Conservation (phyloP, 2,113 vertebrate species). For the Phrynosoma platyrhinos region DNA sequence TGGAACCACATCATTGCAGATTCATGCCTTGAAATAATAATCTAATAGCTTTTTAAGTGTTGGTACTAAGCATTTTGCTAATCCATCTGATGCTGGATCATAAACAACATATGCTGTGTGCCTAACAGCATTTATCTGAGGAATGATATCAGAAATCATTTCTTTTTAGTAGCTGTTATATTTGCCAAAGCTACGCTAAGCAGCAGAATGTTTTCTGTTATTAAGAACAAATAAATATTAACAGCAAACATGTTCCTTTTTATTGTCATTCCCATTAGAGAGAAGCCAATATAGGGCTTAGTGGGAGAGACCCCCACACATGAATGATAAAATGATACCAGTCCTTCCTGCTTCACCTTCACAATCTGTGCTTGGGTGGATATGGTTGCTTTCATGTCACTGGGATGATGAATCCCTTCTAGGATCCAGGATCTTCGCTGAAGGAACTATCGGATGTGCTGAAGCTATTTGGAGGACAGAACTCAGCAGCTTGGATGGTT, state of each 20-base stretch:
- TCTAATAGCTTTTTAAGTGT: background rate
- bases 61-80: background rate
- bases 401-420: too few relatives aligned
- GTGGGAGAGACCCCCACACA: background rate
- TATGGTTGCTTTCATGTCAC: too few relatives aligned
- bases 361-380: too few relatives aligned
- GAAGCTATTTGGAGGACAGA: too few relatives aligned
- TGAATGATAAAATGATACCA: background rate
- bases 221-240: slow-evolving; percentile 27
- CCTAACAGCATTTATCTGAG: slow-evolving; percentile 21
- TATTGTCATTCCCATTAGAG: background rate
- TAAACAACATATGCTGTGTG: background rate
- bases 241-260: background rate
- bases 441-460: too few relatives aligned
- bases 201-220: background rate
- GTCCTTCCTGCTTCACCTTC: too few relatives aligned
- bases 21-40: background rate
- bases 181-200: background rate
- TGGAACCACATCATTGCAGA: background rate
- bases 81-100: background rate
- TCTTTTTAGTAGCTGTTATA: background rate
- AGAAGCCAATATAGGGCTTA: slow-evolving; percentile 11
- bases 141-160: slow-evolving; percentile 3
- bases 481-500: too few relatives aligned
- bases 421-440: too few relatives aligned